Evolutionary conservation across 1,140 invertebrate genomes (phyloP).

Genomic region (Bombus difficillimus): DNA sequence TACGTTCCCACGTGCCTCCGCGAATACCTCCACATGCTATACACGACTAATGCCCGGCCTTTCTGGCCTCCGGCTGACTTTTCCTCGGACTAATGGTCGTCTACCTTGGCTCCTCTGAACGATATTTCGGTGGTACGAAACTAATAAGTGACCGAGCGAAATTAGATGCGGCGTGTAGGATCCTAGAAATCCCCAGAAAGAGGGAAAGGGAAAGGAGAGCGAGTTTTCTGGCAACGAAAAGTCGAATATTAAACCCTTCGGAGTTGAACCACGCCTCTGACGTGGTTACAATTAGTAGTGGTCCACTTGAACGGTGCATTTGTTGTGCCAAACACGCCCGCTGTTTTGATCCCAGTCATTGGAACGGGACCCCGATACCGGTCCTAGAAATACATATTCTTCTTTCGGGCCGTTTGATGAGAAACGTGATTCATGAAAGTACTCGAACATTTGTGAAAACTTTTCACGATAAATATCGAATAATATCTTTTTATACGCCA

Average conservation of each 20-base stretch:
- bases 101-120: slow-evolving; percentile 52
- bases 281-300: slow-evolving; percentile 43
- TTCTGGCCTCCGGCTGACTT: slow-evolving; percentile 52
- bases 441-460: too few species aligned
- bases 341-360: slow-evolving; percentile 26
- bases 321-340: slow-evolving; percentile 17
- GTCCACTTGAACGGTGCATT: slow-evolving; percentile 37
- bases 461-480: too few species aligned
- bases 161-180: slow-evolving; percentile 27
- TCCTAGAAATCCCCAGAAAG: too few species aligned
- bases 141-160: slow-evolving; percentile 53
- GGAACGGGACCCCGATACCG: not conserved
- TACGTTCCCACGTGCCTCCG: slow-evolving; percentile 61
- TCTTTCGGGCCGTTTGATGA: not conserved
- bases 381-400: not conserved
- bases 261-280: slow-evolving; percentile 24
- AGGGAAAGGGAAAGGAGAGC: too few species aligned
- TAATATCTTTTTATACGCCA: too few species aligned
- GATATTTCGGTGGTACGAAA: slow-evolving; percentile 56
- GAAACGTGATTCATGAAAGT: not conserved
- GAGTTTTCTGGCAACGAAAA: slow-evolving; percentile 7
- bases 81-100: slow-evolving; percentile 55
- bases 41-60: slow-evolving; percentile 51
- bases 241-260: slow-evolving; percentile 43
- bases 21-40: slow-evolving; percentile 56